Percentiles rank a stretch among this genome's conserved stretches.
Evolutionary conservation across 2,888 invertebrate species (phyloP).

Genomic region (Cosmia pyralina): DNA sequence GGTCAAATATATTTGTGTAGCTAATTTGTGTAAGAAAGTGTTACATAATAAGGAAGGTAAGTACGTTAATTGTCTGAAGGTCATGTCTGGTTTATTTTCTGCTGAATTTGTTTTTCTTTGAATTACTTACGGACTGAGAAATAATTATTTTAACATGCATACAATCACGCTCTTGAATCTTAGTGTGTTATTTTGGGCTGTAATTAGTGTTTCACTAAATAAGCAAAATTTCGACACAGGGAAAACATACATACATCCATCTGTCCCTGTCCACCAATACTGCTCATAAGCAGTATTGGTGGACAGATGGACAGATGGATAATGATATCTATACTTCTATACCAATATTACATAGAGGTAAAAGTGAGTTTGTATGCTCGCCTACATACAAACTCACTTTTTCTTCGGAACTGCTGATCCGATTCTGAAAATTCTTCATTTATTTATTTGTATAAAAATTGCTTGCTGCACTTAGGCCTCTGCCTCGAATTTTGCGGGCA

Average conservation of each 20-base stretch:
- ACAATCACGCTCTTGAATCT: constrained; percentile 25
- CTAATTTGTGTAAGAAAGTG: constrained; percentile 32
- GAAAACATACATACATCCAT: too few relatives aligned
- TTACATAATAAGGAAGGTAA: constrained; percentile 29
- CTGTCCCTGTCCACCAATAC: too few relatives aligned
- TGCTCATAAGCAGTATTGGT: too few relatives aligned
- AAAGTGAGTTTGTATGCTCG: too few relatives aligned
- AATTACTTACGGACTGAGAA: constrained; percentile 22
- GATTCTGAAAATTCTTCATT: too few relatives aligned
- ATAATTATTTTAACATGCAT: constrained; percentile 21
- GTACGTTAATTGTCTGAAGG: constrained; percentile 34
- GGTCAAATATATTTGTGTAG: constrained; percentile 33
- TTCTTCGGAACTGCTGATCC: too few relatives aligned
- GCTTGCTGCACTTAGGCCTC: too few relatives aligned
- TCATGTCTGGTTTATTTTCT: constrained; percentile 18
- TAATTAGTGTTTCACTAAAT: background rate
- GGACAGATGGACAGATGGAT: background rate
- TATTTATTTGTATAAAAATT: too few relatives aligned
- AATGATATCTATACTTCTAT: background rate
- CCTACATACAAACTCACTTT: too few relatives aligned
- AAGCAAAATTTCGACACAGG: too few relatives aligned
- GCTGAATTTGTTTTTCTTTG: constrained; percentile 8
- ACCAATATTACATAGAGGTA: too few relatives aligned
- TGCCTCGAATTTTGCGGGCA: too few relatives aligned
- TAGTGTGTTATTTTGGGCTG: background rate